Conservation (phyloP, 2,797 vertebrate genomes). For the Choloepus didactylus region DNA sequence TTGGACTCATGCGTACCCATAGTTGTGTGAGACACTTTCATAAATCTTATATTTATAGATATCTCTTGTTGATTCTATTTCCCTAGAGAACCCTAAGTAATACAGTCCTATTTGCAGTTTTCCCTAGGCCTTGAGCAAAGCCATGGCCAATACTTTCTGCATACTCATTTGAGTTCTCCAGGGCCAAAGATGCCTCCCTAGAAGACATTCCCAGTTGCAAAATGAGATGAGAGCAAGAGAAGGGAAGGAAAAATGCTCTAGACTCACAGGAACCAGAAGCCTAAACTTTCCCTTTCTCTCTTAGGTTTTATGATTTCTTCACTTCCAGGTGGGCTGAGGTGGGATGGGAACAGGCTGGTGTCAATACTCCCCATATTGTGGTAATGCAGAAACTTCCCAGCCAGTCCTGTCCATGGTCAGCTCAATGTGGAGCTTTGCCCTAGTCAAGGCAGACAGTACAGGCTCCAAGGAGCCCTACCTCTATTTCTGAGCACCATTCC, state of each 20-base stretch:
- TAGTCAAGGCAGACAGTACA: neutral
- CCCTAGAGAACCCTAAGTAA: too few species aligned
- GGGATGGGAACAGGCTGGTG: neutral
- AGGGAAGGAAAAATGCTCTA: neutral
- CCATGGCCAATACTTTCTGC: neutral
- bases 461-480: neutral
- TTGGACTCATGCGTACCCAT: too few species aligned
- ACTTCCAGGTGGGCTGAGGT: neutral
- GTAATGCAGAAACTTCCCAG: neutral
- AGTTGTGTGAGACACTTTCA: too few species aligned
- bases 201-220: neutral
- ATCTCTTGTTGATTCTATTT: too few species aligned
- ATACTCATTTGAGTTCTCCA: neutral
- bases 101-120: neutral
- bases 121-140: neutral
- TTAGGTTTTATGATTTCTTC: neutral
- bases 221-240: constrained; percentile 42
- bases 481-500: neutral
- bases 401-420: neutral
- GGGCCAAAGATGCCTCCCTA: constrained; percentile 1
- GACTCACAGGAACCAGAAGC: neutral
- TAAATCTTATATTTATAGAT: too few species aligned
- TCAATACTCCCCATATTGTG: neutral
- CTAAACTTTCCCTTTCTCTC: neutral
- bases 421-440: neutral